Evolutionary conservation across 2,888 invertebrate species (phyloP), one percentile per base, ranked within the genome.

Genomic region (Sinodicranocentrus sp.): DNA sequence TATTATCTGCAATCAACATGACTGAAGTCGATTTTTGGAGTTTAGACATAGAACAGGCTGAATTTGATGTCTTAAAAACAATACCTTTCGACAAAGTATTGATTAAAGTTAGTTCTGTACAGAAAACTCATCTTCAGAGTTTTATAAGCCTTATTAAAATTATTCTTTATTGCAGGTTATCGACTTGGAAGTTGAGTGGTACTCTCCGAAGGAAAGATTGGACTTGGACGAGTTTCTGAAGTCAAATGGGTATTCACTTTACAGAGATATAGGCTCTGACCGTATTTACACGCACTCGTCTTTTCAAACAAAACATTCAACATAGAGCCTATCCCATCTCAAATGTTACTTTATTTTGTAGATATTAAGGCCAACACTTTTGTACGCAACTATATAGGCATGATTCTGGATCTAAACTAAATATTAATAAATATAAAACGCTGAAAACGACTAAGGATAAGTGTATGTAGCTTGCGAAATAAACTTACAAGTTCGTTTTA

Each of bases 41-140:
- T 63, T 73, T 82, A 19, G 76, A 82, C 26, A 26, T 76, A 1
- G 76, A 76, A 44, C 71, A 65, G 13, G 44, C 33, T 0, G 82
- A 82, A 57, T 43, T 76, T n/a, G 43, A 70, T 1, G 28, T 82
- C 23, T 44, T 82, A 43, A 76, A 65, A 48, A 71, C 76, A 0
- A 76, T 82, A 63, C 82, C 82, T 0, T 82, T 48, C 21, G 68
- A 75, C 5, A 75, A 73, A 67, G 44, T 82, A 0, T n/a, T 19
- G 1, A 73, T 72, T n/a, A 72, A 72, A 33, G 72, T 72, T 39
- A 5, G 52, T 43, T 39, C 6, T 13, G 39, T 39, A 39, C 13
- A 39, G 5, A 39, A n/a, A n/a, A n/a, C n/a, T n/a, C n/a, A n/a
- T 5, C 6, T 52, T 52, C 5, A 52, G 5, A 5, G 52, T 52